Conservation (phyloP, 2,113 vertebrate species). For the Proterorhinus semilunaris region DNA sequence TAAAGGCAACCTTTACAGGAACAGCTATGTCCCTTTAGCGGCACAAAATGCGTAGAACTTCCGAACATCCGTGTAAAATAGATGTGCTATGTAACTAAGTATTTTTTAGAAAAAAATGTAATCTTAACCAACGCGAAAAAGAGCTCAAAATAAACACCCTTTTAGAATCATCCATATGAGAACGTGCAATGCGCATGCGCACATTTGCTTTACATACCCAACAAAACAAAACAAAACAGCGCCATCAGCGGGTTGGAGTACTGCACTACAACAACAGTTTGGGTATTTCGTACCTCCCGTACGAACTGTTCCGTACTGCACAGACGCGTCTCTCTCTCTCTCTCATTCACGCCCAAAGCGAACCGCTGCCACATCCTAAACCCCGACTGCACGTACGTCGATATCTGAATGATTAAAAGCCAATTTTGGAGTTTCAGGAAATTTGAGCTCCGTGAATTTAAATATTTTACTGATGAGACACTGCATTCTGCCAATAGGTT, state of each 20-base stretch:
- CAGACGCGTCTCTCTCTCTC: no score
- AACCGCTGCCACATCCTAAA: no score
- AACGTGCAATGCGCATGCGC: background rate
- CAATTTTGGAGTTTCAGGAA: no score
- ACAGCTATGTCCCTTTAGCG: background rate
- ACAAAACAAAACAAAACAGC: background rate
- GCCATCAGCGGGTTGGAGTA: conserved; percentile 10
- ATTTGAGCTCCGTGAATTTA: no score
- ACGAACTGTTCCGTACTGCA: no score
- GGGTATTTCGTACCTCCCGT: no score
- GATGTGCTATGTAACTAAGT: background rate
- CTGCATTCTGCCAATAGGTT: no score
- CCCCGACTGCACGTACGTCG: no score
- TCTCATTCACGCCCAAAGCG: no score
- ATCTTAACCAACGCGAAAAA: background rate
- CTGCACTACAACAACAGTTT: background rate
- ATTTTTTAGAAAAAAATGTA: background rate
- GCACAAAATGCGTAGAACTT: background rate
- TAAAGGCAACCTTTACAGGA: background rate
- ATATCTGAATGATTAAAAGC: no score
- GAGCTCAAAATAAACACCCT: background rate
- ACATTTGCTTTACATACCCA: background rate
- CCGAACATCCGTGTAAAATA: background rate
- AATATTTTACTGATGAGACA: no score
- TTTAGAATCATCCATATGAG: conserved; percentile 22